Percentiles rank a stretch among this genome's conserved stretches.
Evolutionary conservation across 2,113 vertebrate species (phyloP).

Genomic region (Hyaena hyaena): DNA sequence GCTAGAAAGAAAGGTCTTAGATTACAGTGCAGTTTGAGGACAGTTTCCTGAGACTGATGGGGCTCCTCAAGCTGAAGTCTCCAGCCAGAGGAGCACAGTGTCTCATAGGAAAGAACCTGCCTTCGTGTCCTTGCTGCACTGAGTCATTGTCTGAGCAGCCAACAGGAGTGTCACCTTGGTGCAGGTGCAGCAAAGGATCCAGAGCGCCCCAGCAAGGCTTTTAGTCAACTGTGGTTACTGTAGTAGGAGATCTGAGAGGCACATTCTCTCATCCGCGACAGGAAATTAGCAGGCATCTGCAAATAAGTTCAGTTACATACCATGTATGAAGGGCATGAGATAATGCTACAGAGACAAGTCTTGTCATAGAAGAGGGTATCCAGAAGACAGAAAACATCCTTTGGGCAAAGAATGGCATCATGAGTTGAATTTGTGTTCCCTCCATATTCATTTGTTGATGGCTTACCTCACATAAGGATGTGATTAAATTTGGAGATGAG

Average conservation of each 20-base stretch:
- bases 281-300: not conserved
- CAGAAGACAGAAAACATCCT: not conserved
- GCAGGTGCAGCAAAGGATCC: not conserved
- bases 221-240: accelerated
- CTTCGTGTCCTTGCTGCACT: too few relatives aligned
- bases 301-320: not conserved
- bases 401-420: not conserved
- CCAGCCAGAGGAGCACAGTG: too few relatives aligned
- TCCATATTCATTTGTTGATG: not conserved
- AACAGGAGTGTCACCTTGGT: not conserved
- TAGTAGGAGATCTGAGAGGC: not conserved
- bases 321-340: not conserved
- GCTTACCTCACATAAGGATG: not conserved
- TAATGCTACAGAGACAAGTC: not conserved
- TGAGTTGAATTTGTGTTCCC: not conserved
- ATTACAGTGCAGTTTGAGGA: not conserved
- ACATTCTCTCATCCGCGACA: not conserved
- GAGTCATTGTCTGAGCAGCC: not conserved
- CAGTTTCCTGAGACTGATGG: not conserved
- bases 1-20: not conserved
- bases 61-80: not conserved
- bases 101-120: not conserved
- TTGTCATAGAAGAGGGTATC: not conserved
- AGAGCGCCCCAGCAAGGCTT: not conserved
- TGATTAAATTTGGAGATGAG: not conserved